Percentiles rank a stretch among this genome's conserved stretches.
phyloP scores from a whole-genome alignment of 2,113 vertebrate genomes.

The Callaeas wilsoni region DNA sequence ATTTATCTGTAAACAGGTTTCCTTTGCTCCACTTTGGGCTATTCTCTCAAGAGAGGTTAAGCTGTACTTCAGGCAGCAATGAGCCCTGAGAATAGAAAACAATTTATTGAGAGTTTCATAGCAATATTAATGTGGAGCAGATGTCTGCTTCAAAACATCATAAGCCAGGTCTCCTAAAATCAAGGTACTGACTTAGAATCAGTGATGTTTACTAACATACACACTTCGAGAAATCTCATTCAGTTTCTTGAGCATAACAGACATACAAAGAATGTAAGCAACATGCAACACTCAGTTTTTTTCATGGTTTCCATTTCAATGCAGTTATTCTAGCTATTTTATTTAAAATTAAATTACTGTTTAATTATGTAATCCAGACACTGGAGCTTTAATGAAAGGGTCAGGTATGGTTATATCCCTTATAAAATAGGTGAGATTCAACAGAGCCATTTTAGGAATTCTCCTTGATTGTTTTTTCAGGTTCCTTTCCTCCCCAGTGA shows the following conservation, averaged over 20 bases:
- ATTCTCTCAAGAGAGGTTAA: neutral
- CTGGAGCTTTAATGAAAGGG: neutral
- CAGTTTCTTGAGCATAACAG: neutral
- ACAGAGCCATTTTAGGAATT: neutral
- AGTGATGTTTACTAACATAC: neutral
- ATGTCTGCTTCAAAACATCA: neutral
- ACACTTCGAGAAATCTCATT: neutral
- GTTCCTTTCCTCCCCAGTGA: neutral
- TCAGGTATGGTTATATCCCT: neutral
- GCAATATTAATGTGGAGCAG: neutral
- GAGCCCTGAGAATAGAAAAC: neutral
- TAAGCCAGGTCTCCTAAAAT: neutral
- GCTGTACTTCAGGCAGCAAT: neutral
- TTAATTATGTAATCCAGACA: neutral
- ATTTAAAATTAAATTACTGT: neutral
- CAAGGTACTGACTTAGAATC: neutral
- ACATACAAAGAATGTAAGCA: neutral
- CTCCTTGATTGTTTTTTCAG: neutral
- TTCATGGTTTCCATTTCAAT: neutral
- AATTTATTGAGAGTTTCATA: neutral
- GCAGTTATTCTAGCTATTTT: neutral
- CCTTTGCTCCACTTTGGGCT: neutral
- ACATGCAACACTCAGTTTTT: neutral
- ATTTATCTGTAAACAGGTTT: neutral
- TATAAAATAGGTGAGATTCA: neutral